Percentiles rank a stretch among this genome's conserved stretches.
Evolutionary conservation across 2,888 invertebrate species (phyloP).

Genomic region (Drosophila conformis): DNA sequence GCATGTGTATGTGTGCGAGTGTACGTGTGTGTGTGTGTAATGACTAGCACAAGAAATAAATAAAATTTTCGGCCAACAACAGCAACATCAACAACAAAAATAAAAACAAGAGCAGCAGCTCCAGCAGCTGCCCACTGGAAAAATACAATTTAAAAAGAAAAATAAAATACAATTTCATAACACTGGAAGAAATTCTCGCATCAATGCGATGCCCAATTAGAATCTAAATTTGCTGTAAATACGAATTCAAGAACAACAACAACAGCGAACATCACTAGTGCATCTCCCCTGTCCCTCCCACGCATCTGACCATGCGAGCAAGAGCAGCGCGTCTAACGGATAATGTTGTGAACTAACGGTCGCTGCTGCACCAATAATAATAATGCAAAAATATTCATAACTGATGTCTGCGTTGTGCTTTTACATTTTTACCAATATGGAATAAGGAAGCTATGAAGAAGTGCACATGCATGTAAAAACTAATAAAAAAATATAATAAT

Average conservation of each 20-base stretch:
- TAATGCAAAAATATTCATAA: constrained; percentile 13
- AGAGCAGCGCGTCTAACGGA: constrained; percentile 31
- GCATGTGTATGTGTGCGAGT: constrained; percentile 19
- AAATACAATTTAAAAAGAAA: constrained; percentile 28
- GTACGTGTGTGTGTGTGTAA: constrained; percentile 54
- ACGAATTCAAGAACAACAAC: constrained; percentile 32
- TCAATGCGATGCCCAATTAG: constrained; percentile 28
- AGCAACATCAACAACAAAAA: constrained; percentile 29
- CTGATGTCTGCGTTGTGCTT: constrained; percentile 22
- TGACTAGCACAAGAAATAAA: constrained; percentile 76
- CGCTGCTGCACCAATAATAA: constrained; percentile 15
- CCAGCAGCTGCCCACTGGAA: constrained; percentile 70
- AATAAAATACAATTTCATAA: constrained; percentile 23
- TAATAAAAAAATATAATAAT: constrained; percentile 34
- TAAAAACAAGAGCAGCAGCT: constrained; percentile 38
- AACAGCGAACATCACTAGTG: constrained; percentile 17
- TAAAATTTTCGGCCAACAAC: constrained; percentile 50
- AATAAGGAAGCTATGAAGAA: constrained; percentile 24
- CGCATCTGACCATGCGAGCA: background rate
- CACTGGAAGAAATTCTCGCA: constrained; percentile 22
- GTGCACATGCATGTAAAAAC: constrained; percentile 59
- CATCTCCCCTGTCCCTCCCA: background rate
- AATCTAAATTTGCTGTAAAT: constrained; percentile 57
- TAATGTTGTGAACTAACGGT: constrained; percentile 23
- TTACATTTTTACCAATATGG: background rate